Evolutionary conservation across 2,113 vertebrate species (phyloP).

Genomic region (Emydura subglobosa): DNA sequence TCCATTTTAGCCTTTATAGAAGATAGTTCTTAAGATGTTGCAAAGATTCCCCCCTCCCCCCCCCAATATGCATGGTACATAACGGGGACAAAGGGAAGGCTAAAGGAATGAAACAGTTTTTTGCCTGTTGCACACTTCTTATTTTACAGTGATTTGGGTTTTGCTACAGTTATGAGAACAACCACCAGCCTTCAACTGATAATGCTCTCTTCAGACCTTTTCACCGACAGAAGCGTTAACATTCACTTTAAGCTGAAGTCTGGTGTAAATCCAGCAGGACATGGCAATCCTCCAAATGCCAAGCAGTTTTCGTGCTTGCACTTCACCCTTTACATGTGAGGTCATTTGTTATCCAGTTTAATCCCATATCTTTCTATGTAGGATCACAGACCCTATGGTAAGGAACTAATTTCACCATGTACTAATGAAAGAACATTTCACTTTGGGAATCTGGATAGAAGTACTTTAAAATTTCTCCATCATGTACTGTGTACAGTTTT

Average conservation of each 20-base stretch:
- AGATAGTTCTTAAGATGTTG: neutral
- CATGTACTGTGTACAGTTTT: neutral
- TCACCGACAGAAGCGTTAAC: neutral
- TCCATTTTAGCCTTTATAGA: neutral
- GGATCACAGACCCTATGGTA: neutral
- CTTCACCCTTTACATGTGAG: neutral
- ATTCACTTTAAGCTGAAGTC: neutral
- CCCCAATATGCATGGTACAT: neutral
- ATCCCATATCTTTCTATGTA: neutral
- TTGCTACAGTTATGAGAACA: neutral
- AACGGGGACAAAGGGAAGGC: neutral
- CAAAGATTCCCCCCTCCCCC: neutral
- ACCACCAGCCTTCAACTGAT: neutral
- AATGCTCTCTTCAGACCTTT: constrained; percentile 1
- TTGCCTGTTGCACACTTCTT: constrained; percentile 7
- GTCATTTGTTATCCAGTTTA: neutral
- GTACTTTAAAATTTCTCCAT: constrained; percentile 17
- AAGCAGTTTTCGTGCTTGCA: neutral
- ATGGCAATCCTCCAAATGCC: neutral
- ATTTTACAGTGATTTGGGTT: neutral
- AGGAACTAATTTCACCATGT: constrained; percentile 8
- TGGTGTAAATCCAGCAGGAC: neutral
- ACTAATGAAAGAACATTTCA: constrained; percentile 19
- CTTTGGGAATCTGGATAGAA: constrained; percentile 5
- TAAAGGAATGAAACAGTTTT: neutral